Evolutionary conservation across 2,888 invertebrate species (phyloP).

Genomic region (Polylopha cassiicola): DNA sequence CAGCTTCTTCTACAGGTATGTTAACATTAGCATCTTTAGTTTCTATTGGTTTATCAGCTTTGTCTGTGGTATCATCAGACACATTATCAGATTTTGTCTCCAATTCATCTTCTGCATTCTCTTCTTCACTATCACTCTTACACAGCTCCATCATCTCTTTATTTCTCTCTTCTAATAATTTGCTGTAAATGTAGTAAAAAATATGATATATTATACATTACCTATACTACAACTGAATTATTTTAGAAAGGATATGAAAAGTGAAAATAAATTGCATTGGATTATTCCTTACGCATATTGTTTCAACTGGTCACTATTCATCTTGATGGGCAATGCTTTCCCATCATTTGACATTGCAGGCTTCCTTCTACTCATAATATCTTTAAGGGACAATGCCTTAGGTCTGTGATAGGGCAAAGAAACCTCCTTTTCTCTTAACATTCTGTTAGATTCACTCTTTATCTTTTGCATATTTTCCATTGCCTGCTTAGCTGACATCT

Average conservation of each 20-base stretch:
- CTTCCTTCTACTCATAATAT: constrained; percentile 80
- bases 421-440: constrained; percentile 85
- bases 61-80: not conserved
- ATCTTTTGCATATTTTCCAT: constrained; percentile 85
- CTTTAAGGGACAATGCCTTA: constrained; percentile 85
- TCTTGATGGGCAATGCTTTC: constrained; percentile 75
- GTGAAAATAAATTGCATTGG: too few relatives aligned
- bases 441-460: constrained; percentile 89
- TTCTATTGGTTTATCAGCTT: constrained; percentile 14
- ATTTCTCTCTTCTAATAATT: constrained; percentile 82
- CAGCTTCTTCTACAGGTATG: not conserved
- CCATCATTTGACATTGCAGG: constrained; percentile 57
- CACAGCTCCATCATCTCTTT: constrained; percentile 86
- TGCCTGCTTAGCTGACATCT: constrained; percentile 83
- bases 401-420: constrained; percentile 92
- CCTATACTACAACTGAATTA: too few relatives aligned
- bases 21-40: too few relatives aligned
- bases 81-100: constrained; percentile 2
- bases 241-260: too few relatives aligned
- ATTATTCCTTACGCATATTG: constrained; percentile 78
- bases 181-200: constrained; percentile 57
- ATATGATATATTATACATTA: constrained; percentile 6
- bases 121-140: constrained; percentile 83
- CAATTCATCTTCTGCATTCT: constrained; percentile 36
- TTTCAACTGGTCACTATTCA: constrained; percentile 81